Evolutionary conservation across 2,797 vertebrate genomes (phyloP), one percentile per base, ranked within the genome.

Genomic region (Perodicticus potto): DNA sequence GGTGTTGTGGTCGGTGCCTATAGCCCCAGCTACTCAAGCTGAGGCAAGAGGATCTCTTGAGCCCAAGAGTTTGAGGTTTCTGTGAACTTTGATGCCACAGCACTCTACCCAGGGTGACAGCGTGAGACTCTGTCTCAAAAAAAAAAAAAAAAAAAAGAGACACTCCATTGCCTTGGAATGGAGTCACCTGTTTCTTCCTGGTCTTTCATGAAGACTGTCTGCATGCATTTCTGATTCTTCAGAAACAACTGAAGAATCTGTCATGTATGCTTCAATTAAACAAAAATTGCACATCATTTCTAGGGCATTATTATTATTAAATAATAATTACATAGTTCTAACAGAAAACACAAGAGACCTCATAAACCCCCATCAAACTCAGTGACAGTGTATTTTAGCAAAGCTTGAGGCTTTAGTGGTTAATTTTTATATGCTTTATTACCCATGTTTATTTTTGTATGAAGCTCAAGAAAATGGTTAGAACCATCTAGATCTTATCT

Each of bases 311-410:
- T 97, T 97, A 97, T 97, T 97, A 69, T 95, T 96, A 97, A 96
- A 96, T 98, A 96, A 94, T 98, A 97, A 97, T 98, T 97, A 97
- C 96, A 96, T 53, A 86, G 45, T 97, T 69, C 88, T 94, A 90
- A 96, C 74, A 93, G 96, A 96, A 97, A 97, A 84, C 95, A 86
- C 92, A 97, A 97, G 95, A 97, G 81, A 96, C 69, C 76, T 98
- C 96, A 96, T 97, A 97, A 98, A 97, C 96, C 83, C 49, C 77
- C 59, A 93, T 98, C 97, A 97, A 85, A 90, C 94, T 96, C 92
- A 82, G 69, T 93, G 94, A 59, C 17, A 91, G 70, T 93, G 83
- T 91, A 96, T 97, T 97, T 97, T 96, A 98, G 96, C 76, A 97
- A 97, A 96, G 84, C 40, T 84, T 72, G 81, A 78, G 29, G 65